A percentile compares a stretch with the other conserved stretches of the same genome.
Evolutionary conservation across 2,888 invertebrate genomes (phyloP).

Genomic region (Eupithecia subfuscata): DNA sequence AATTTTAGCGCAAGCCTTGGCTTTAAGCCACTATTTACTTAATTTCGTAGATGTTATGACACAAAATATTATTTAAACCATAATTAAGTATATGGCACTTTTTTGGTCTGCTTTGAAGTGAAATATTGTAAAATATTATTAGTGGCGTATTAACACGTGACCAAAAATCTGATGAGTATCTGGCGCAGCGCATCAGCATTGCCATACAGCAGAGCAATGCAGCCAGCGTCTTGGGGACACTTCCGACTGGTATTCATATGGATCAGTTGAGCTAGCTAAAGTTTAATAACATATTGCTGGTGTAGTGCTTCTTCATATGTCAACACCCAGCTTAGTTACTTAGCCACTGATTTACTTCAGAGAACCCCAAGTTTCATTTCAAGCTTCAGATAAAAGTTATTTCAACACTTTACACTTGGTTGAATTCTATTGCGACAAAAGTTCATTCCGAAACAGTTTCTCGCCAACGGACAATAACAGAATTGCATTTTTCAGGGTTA

Average conservation of each 20-base stretch:
- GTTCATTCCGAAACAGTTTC: conserved; percentile 6
- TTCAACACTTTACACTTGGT: not conserved
- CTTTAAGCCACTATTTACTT: not conserved
- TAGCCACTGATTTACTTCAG: not conserved
- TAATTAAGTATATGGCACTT: not conserved
- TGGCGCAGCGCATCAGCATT: too few relatives aligned
- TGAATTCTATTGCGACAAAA: conserved; percentile 5
- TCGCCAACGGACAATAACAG: conserved; percentile 24
- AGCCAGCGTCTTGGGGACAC: too few relatives aligned
- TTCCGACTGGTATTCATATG: too few relatives aligned
- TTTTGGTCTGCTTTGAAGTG: not conserved
- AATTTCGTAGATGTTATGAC: not conserved
- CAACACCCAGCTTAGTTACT: not conserved
- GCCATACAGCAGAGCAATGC: too few relatives aligned
- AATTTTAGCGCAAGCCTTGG: not conserved
- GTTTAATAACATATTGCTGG: not conserved
- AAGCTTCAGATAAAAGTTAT: not conserved
- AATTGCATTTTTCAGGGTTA: conserved; percentile 83
- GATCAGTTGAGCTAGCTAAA: too few relatives aligned
- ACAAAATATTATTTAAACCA: not conserved
- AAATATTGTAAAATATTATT: too few relatives aligned
- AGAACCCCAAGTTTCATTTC: not conserved
- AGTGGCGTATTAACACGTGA: too few relatives aligned
- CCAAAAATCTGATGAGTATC: too few relatives aligned
- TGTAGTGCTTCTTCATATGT: not conserved